A percentile compares a stretch with the other conserved stretches of the same genome.
These are phyloP conservation scores for Choloepus hoffmanni DNA, from an alignment of 2,113 vertebrate species.

Conservation along the genomic window DNA sequence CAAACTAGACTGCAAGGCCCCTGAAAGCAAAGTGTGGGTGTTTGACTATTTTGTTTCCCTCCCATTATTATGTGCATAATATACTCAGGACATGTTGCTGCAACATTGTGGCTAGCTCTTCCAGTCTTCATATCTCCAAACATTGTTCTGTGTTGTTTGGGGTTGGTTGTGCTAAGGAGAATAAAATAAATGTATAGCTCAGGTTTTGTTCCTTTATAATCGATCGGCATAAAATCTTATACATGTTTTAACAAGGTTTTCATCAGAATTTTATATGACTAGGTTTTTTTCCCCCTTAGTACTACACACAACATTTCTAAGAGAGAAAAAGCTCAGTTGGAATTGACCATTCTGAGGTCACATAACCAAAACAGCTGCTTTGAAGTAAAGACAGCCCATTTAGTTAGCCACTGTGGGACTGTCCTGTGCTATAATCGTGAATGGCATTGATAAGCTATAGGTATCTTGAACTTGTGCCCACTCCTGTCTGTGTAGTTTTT, in stretches of 20 bases:
- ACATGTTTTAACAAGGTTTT: constrained; percentile 7
- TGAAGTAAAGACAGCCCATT: background rate
- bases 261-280: background rate
- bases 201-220: background rate
- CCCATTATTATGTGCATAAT: background rate
- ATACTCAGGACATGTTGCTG: background rate
- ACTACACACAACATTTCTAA: background rate
- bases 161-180: background rate
- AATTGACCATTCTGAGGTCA: background rate
- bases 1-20: background rate
- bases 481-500: constrained; percentile 18
- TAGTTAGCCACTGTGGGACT: background rate
- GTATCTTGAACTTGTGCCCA: background rate
- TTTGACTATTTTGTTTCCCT: background rate
- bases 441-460: background rate
- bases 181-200: background rate
- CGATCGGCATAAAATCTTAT: background rate
- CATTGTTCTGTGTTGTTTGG: background rate
- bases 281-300: background rate
- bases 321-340: background rate
- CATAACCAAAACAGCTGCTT: background rate
- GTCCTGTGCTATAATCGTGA: background rate
- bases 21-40: background rate
- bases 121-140: background rate
- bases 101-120: background rate